Base-by-base conservation (phyloP, 2,113 vertebrate species). In the Mobula hypostoma region DNA sequence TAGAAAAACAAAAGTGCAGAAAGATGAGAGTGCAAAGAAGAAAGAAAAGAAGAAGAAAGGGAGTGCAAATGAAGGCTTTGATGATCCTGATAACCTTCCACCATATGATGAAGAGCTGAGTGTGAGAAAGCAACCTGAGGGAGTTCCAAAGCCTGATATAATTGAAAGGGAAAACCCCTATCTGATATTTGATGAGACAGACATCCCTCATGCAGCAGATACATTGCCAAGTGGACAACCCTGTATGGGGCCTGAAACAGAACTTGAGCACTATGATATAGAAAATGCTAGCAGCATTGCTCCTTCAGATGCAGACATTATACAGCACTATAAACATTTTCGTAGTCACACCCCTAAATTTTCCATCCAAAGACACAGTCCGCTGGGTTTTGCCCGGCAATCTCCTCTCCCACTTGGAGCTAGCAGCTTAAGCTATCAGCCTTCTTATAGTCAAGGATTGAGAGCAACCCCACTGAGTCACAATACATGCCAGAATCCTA, bases 251-350 rank as follows among this genome's bases (percentile, higher is more conserved):
- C 98, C 98, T 0, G 98, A 98, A 95, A 96, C 98, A 0, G 98
- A 99, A 94, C 98, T 98, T 0, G 99, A 99, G 94, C 99, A 99
- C 96, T 99, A 99, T 0, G 99, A 99, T 95, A 99, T 99, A 0
- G 99, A 99, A 96, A 99, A 99, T 0, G 99, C 99, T 95, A 99
- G 99, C 96, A 99, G 99, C 95, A 99, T 99, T 0, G 99, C 99
- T 0, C 99, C 99, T 0, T 99, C 99, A 0, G 99, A 99, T 0
- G 99, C 99, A 0, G 99, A 99, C 95, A 98, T 99, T 95, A 97
- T 99, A 94, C 99, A 99, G 95, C 99, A 99, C 96, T 99, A 99
- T 96, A 98, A 98, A 94, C 99, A 99, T 95, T 99, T 99, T 95
- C 97, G 99, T 17, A 99, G 98, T 96, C 99, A 99, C 96, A 98